phyloP scores from a whole-genome alignment of 2,797 vertebrate genomes.

The Chaetophractus vellerosus region DNA sequence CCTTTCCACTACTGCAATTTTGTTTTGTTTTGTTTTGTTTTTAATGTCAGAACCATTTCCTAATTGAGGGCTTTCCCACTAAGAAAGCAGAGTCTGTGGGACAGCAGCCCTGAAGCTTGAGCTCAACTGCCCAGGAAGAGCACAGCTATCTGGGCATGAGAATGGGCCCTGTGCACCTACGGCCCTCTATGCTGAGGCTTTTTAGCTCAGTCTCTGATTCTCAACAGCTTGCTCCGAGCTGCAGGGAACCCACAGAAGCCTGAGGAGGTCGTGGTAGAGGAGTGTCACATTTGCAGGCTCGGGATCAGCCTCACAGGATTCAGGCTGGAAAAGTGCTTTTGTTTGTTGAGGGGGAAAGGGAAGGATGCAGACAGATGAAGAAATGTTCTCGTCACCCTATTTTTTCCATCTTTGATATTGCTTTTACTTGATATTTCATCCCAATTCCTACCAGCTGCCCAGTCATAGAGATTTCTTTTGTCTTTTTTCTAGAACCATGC shows the following conservation, averaged over 20 bases:
- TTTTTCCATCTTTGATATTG: background rate
- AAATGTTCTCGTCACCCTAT: background rate
- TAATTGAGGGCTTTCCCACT: background rate
- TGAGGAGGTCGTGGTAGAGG: background rate
- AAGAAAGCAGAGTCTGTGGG: background rate
- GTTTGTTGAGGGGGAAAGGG: background rate
- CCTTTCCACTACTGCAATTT: background rate
- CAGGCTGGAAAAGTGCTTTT: background rate
- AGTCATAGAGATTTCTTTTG: background rate
- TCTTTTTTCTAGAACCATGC: slow-evolving; percentile 93
- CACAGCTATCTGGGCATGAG: background rate
- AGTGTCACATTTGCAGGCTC: background rate
- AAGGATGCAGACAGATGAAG: background rate
- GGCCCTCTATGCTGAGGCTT: background rate
- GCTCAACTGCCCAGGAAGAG: background rate
- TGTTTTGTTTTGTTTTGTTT: background rate
- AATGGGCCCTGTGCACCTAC: background rate
- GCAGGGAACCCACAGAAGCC: background rate
- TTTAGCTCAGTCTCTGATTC: background rate
- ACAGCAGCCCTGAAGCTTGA: background rate
- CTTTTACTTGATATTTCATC: slow-evolving; percentile 50
- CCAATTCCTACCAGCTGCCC: background rate
- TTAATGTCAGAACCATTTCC: background rate
- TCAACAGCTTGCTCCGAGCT: background rate
- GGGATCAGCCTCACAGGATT: background rate